Evolutionary conservation across 2,113 vertebrate species (phyloP).

Genomic region (Lycocorax pyrrhopterus): DNA sequence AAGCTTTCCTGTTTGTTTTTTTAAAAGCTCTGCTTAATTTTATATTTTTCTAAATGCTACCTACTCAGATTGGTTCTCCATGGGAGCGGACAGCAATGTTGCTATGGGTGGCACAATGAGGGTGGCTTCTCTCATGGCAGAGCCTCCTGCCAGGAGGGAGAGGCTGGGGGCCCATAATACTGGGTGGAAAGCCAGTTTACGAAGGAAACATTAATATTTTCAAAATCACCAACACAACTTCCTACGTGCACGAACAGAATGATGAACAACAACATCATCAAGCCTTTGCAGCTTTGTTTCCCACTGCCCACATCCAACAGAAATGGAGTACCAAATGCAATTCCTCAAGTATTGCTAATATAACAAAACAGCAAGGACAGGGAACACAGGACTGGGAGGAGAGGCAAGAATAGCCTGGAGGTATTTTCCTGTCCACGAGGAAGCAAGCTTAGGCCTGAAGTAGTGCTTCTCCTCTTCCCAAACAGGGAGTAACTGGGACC

Average conservation of each 20-base stretch:
- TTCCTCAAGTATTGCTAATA: not conserved
- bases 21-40: not conserved
- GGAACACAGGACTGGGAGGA: not conserved
- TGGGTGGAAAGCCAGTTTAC: not conserved
- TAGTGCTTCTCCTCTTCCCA: not conserved
- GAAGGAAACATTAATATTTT: not conserved
- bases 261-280: not conserved
- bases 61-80: not conserved
- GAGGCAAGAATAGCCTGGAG: not conserved
- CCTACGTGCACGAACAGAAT: not conserved
- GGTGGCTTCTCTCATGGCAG: not conserved
- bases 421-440: not conserved
- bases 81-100: not conserved
- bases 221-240: not conserved
- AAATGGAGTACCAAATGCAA: not conserved
- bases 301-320: not conserved
- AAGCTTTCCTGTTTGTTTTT: not conserved
- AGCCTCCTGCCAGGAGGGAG: not conserved
- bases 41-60: not conserved
- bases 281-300: not conserved
- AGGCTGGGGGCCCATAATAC: rapidly evolving
- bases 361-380: not conserved
- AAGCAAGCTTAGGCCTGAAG: not conserved
- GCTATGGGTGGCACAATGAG: not conserved
- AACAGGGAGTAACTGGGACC: not conserved